Conservation (phyloP, 92 coral and sea anemone genomes). For the Blastomussa wellsi region DNA sequence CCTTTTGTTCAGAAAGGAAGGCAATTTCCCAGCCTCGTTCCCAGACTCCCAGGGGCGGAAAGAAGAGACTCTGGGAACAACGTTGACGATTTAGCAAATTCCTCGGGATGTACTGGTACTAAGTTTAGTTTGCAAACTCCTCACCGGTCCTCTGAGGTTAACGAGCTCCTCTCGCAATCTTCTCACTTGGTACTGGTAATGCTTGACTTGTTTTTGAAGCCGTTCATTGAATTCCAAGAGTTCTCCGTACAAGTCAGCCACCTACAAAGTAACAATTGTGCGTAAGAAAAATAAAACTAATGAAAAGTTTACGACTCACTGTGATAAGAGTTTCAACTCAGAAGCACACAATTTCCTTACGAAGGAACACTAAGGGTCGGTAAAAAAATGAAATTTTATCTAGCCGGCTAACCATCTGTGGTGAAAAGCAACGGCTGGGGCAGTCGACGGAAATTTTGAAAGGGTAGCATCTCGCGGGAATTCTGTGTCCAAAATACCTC, state of each 20-base stretch:
- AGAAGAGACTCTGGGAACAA: too few relatives aligned
- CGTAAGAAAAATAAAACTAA: not conserved
- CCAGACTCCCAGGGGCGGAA: too few relatives aligned
- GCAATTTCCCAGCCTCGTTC: not conserved
- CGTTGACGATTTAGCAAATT: not conserved
- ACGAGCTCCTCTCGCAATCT: constrained; percentile 86
- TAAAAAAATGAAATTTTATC: too few relatives aligned
- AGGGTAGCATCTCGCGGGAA: too few relatives aligned
- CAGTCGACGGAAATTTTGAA: too few relatives aligned
- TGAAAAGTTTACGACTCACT: not conserved
- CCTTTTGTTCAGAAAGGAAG: not conserved
- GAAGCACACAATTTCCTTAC: not conserved
- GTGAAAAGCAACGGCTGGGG: too few relatives aligned
- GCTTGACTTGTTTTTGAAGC: constrained; percentile 75
- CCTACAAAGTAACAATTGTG: constrained; percentile 46
- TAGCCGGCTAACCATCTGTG: too few relatives aligned
- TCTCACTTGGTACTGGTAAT: constrained; percentile 76
- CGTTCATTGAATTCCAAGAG: constrained; percentile 92
- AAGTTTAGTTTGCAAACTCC: not conserved
- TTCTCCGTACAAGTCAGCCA: constrained; percentile 98
- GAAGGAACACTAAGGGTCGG: too few relatives aligned
- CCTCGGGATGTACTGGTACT: not conserved
- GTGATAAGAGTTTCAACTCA: not conserved
- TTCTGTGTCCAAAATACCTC: not conserved
- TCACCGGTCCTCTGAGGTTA: constrained; percentile 93